Evolutionary conservation across 1,140 invertebrate genomes (phyloP).

Genomic region (Hylaeus anthracinus): DNA sequence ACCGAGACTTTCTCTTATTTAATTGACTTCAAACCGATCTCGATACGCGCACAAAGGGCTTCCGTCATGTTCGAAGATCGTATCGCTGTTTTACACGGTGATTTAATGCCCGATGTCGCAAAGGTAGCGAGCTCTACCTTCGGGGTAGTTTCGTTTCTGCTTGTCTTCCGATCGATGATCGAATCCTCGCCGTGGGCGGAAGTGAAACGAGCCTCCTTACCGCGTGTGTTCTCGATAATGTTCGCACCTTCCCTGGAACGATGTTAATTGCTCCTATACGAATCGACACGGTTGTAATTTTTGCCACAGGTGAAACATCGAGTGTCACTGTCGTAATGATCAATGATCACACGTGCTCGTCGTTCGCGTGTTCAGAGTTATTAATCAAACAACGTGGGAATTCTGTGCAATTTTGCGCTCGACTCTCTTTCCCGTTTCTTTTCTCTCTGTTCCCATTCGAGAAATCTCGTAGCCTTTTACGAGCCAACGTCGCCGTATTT

Average conservation of each 20-base stretch:
- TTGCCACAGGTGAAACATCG: background rate
- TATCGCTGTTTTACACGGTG: slow-evolving; percentile 38
- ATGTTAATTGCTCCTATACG: background rate
- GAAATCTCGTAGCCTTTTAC: slow-evolving; percentile 4
- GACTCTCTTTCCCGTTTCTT: background rate
- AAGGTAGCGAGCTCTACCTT: background rate
- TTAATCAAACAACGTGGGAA: background rate
- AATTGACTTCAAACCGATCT: slow-evolving; percentile 31
- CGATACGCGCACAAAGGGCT: background rate
- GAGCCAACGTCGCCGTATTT: background rate
- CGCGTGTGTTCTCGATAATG: background rate
- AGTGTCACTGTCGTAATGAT: background rate
- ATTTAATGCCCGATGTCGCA: background rate
- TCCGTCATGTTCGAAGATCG: slow-evolving; percentile 26
- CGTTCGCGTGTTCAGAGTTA: background rate
- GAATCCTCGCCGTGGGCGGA: background rate
- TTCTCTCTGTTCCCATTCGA: background rate
- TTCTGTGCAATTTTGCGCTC: no score
- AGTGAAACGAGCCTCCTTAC: background rate
- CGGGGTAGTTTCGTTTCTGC: slow-evolving; percentile 15
- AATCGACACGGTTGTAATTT: background rate
- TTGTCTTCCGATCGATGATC: slow-evolving; percentile 2
- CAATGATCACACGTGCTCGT: background rate
- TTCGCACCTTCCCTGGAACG: background rate
- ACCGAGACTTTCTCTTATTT: slow-evolving; percentile 30